Evolutionary conservation across 2,113 vertebrate species (phyloP).

Genomic region (Struthidea cinerea): DNA sequence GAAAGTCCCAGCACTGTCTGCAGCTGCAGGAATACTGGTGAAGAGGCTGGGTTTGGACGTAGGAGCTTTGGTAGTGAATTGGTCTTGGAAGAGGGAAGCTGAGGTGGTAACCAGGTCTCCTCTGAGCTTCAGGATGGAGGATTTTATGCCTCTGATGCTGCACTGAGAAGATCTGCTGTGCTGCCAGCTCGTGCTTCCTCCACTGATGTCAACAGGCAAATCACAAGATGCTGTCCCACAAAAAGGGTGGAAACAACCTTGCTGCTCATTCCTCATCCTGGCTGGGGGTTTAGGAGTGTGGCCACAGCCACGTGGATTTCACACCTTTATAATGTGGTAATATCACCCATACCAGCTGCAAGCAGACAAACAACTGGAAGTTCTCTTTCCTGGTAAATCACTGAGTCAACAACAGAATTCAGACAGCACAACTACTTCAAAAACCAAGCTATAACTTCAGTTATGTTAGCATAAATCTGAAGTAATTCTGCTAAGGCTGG

Average conservation of each 20-base stretch:
- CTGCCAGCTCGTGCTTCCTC: background rate
- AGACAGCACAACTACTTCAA: background rate
- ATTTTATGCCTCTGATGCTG: background rate
- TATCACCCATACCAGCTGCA: background rate
- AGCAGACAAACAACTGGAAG: background rate
- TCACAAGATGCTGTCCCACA: background rate
- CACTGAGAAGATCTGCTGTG: fast-evolving
- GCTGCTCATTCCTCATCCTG: background rate
- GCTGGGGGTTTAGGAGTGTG: background rate
- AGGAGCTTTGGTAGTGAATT: background rate
- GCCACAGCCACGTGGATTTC: background rate
- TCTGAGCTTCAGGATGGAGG: background rate
- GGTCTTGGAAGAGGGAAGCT: background rate
- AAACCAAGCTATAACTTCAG: background rate
- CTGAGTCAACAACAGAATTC: background rate
- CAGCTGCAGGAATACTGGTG: background rate
- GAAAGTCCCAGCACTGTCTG: background rate
- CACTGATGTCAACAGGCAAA: fast-evolving
- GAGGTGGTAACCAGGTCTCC: background rate
- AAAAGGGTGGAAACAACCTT: background rate
- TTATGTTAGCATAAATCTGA: background rate
- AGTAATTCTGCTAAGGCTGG: background rate
- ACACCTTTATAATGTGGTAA: background rate
- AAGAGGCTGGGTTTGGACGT: background rate
- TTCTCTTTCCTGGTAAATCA: background rate